phyloP scores from a whole-genome alignment of 2,113 vertebrate genomes.

The Heterochromis multidens region DNA sequence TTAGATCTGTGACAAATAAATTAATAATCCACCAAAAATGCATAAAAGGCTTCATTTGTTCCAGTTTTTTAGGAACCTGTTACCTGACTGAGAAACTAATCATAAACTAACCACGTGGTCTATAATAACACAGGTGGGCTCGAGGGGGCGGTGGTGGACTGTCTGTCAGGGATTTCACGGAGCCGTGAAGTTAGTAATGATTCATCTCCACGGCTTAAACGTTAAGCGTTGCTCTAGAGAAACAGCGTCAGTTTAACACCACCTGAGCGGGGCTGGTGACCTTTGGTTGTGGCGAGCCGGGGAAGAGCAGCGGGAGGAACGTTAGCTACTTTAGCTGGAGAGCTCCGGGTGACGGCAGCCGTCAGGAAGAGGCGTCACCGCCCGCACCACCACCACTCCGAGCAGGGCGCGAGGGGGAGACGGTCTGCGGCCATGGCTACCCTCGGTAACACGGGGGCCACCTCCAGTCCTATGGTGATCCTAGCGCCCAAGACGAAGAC shows the following conservation, averaged over 20 bases:
- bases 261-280: background rate
- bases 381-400: background rate
- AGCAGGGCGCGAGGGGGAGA: background rate
- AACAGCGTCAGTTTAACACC: background rate
- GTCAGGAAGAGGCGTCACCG: slow-evolving; percentile 22
- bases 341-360: background rate
- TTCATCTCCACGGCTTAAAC: background rate
- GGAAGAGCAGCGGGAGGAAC: background rate
- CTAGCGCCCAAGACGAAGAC: slow-evolving; percentile 85
- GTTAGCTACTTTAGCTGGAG: background rate
- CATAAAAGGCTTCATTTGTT: background rate
- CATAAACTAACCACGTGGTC: slow-evolving; percentile 29
- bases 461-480: slow-evolving; percentile 77
- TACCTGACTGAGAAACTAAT: background rate
- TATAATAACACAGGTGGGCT: slow-evolving; percentile 46
- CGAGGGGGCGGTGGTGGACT: slow-evolving; percentile 42
- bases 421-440: slow-evolving; percentile 69
- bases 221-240: background rate
- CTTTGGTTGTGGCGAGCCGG: background rate
- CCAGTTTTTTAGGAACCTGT: background rate
- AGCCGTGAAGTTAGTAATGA: background rate
- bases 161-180: background rate
- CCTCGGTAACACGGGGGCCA: slow-evolving; percentile 68
- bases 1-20: background rate
- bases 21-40: background rate